Evolutionary conservation across 2,113 vertebrate genomes (phyloP).

Genomic region (Drymodes brunneopygia): DNA sequence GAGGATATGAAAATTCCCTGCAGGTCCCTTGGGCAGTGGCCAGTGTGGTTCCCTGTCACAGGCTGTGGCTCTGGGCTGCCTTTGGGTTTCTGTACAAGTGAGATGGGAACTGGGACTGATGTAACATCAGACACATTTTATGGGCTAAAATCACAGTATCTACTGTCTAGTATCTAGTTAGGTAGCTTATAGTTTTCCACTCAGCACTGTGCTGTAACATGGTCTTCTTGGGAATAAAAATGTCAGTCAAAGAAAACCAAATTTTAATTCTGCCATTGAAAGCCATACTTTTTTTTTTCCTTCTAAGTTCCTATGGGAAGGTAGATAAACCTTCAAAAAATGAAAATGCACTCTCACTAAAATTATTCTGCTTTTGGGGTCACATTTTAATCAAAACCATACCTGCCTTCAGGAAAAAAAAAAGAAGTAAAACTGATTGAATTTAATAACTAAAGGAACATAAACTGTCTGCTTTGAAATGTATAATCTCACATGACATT

Average conservation of each 20-base stretch:
- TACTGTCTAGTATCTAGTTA: slow-evolving; percentile 40
- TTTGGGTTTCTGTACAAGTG: neutral
- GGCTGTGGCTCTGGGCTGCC: neutral
- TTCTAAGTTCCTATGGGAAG: slow-evolving; percentile 36
- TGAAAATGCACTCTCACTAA: slow-evolving; percentile 33
- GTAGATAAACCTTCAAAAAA: slow-evolving; percentile 49
- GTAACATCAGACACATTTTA: neutral
- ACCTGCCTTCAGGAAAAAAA: slow-evolving; percentile 65
- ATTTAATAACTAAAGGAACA: slow-evolving; percentile 74
- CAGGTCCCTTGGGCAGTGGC: neutral
- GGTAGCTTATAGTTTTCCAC: slow-evolving; percentile 40
- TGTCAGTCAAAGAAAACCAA: slow-evolving; percentile 60
- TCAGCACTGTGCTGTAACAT: neutral
- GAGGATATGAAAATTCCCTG: neutral
- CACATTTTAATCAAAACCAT: slow-evolving; percentile 74
- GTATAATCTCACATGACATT: slow-evolving; percentile 71
- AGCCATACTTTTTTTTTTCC: neutral
- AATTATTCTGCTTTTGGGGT: slow-evolving; percentile 65
- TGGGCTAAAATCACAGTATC: neutral
- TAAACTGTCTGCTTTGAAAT: slow-evolving; percentile 69
- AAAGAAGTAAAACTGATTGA: slow-evolving; percentile 66
- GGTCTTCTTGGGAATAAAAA: slow-evolving; percentile 58
- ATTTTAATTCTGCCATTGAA: slow-evolving; percentile 52
- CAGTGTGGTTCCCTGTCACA: neutral
- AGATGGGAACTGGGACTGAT: neutral